Evolutionary conservation across 2,888 invertebrate species (phyloP).

Genomic region (Homarus gammarus): DNA sequence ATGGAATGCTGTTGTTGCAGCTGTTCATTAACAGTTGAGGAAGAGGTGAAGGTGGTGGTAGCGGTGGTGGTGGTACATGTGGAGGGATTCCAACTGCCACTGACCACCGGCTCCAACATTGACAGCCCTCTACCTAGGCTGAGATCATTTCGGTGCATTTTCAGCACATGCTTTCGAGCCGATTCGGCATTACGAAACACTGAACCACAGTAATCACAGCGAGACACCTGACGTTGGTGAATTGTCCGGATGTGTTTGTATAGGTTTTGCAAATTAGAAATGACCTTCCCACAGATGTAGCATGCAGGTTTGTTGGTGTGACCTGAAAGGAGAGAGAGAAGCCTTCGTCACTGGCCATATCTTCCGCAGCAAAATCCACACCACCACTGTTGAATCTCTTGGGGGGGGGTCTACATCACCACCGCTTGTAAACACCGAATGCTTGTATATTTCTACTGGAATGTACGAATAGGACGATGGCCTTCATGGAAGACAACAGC

Average conservation of each 20-base stretch:
- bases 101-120: constrained; percentile 60
- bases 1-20: constrained; percentile 65
- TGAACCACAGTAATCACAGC: constrained; percentile 72
- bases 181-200: constrained; percentile 72
- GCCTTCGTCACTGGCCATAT: constrained; percentile 67
- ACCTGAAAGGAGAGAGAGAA: constrained; percentile 73
- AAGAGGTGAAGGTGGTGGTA: constrained; percentile 29
- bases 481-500: constrained; percentile 71
- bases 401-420: constrained; percentile 38
- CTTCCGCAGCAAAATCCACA: constrained; percentile 61
- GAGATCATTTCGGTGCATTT: constrained; percentile 68
- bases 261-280: constrained; percentile 72
- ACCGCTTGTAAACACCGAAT: constrained; percentile 52
- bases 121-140: constrained; percentile 56
- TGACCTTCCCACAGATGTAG: constrained; percentile 73
- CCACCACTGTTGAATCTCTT: constrained; percentile 52
- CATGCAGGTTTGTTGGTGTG: constrained; percentile 73
- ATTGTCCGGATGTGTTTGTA: constrained; percentile 73
- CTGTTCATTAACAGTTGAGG: constrained; percentile 36
- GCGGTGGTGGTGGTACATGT: constrained; percentile 23
- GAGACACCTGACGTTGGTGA: constrained; percentile 71
- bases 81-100: constrained; percentile 46
- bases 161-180: constrained; percentile 69
- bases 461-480: constrained; percentile 66
- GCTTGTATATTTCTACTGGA: constrained; percentile 64